Base-by-base conservation (phyloP, 2,113 vertebrate genomes). In the Labeo rohita region DNA sequence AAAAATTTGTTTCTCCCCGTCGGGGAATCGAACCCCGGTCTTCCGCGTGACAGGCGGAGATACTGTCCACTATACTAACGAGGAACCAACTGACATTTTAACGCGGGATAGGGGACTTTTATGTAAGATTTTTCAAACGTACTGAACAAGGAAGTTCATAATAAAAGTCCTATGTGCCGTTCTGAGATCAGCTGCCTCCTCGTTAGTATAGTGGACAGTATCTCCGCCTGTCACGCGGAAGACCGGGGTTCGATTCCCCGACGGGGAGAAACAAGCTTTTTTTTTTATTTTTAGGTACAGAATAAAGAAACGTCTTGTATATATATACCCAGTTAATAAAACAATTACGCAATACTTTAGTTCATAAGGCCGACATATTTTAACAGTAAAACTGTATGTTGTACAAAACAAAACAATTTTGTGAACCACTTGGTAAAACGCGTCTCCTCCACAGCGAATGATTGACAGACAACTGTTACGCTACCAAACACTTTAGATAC, bases 201-300 rank as follows among this genome's bases (percentile, higher is more conserved):
- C 73, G 73, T 75, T 50, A 75, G 73, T 75, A 75, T 75, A 79
- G 76, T 79, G 76, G 76, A 79, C 76, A 79, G 76, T 59, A 79
- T 79, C 76, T 79, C 76, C 52, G 52, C 52, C 45, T 50, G 73
- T 75, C 73, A 50, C 70, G 70, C 70, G 39, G 70, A 73, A 73
- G 70, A 73, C 39, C 75, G 45, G 75, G 75, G 75, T 77, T 77
- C 75, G 75, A 77, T 39, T 70, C 66, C 66, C 66, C 66, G 66
- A 70, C 66, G 66, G 66, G 66, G 36, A 70, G 36, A 18, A 70
- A 21, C 0, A 8, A 61, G 2, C 0, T 61, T n/a, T 3, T 56
- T 56, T 4, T 8, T 9, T 63, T 63, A 1, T 23, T 63, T 23
- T 0, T 28, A 28, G 2, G 28, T 28, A 11, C 9, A 12, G 39